Conservation (phyloP, 1,140 invertebrate genomes). For the Glossosoma conforme region DNA sequence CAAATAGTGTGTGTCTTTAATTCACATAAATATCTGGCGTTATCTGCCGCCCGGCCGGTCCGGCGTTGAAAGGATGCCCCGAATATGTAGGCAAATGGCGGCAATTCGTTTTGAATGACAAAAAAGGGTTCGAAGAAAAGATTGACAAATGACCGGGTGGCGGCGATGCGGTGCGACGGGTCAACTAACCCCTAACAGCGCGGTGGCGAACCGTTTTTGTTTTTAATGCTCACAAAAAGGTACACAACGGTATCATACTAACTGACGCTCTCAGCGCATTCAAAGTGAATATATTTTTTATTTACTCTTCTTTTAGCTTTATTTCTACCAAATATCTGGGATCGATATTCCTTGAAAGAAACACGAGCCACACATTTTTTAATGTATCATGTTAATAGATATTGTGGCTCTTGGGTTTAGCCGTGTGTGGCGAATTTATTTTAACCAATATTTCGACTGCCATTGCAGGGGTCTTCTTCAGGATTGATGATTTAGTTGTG, state of each 20-base stretch:
- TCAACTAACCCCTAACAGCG: neutral
- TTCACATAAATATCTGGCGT: conserved; percentile 30
- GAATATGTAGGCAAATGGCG: conserved; percentile 32
- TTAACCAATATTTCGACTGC: too few relatives aligned
- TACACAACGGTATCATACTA: neutral
- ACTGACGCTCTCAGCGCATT: too few relatives aligned
- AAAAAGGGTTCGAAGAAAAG: conserved; percentile 30
- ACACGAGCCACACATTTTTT: too few relatives aligned
- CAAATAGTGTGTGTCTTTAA: conserved; percentile 28
- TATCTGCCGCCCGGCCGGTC: conserved; percentile 21
- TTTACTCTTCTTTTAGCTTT: too few relatives aligned
- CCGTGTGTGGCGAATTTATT: too few relatives aligned
- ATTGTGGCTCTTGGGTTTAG: too few relatives aligned
- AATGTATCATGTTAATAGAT: too few relatives aligned
- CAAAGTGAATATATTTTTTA: too few relatives aligned
- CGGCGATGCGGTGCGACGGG: neutral
- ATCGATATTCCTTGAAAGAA: too few relatives aligned
- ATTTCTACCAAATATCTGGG: too few relatives aligned
- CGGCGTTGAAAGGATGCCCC: conserved; percentile 30
- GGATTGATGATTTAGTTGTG: too few relatives aligned
- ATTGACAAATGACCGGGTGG: conserved; percentile 28
- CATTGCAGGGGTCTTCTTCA: too few relatives aligned
- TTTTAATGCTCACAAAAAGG: neutral
- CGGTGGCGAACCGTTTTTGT: neutral
- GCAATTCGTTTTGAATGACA: conserved; percentile 30